Evolutionary conservation across 2,888 invertebrate species (phyloP), one percentile per base, ranked within the genome.

Genomic region (Polyommatus iphigenia): DNA sequence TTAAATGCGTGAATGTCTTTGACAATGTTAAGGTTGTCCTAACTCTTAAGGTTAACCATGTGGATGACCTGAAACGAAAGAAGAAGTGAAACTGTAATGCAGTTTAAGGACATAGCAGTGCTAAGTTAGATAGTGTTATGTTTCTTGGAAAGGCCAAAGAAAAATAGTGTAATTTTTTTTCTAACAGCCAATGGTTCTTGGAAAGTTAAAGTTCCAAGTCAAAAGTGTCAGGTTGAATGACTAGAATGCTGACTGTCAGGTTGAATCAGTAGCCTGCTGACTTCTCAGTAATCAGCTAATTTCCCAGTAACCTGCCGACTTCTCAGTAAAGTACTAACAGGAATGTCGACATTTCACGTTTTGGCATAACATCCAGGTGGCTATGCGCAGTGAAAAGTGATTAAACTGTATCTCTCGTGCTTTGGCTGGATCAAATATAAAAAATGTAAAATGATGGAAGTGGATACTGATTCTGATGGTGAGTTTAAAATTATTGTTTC

Each of bases 361-460:
- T 29, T 24, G 20, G 4, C 10, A 8, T 10, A 62, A 67, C 20
- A 59, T 24, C 67, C 7, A 67, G 67, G 32, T 67, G 67, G 67
- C 29, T 29, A 6, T 32, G 67, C 29, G 29, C 29, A 7, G 67
- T 67, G 67, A 67, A 67, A 32, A 67, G 67, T 67, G 29, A 32
- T 32, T 24, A 13, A 29, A 67, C 29, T 67, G 67, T 67, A 29
- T 15, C 15, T 76, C 32, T 46, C 32, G 20, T 41, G 72, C 46
- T 41, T 46, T 72, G 41, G 13, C n/a, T 41, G 46, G 10, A 15
- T 29, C 20, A 73, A 46, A 41, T 41, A 15, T 20, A 15, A 50
- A 15, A 50, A 24, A 67, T 67, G 15, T 29, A 54, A 77, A 67
- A 79, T 80, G 78, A 85, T 85, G 85, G 83, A 85, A 71, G 77